Evolutionary conservation across 2,888 invertebrate genomes (phyloP), one percentile per base, ranked within the genome.

Genomic region (Nomada ruficornis): DNA sequence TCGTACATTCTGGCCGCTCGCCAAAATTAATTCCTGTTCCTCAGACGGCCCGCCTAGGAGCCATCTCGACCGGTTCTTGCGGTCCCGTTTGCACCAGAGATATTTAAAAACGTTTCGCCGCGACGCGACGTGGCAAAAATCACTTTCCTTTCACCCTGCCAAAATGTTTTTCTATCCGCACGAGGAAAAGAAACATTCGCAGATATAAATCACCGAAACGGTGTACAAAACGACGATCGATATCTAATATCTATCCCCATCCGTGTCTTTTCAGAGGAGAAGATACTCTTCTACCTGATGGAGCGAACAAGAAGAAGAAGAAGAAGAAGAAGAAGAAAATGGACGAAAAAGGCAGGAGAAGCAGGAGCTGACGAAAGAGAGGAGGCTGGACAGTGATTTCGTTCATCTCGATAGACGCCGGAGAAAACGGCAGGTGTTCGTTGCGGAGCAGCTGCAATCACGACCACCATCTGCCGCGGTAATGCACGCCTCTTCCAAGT

Each of bases 361-460:
- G 23, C 57, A 23, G 57, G 57, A 23, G 57, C 23, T 4, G 57
- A 26, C 20, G 44, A n/a, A 20, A 23, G 55, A 15, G n/a, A 15
- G 60, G 77, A 74, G 63, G 44, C 44, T 68, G 72, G 63, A 86
- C 91, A 89, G 86, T 90, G 92, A 91, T 92, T 91, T 87, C 86
- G 86, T 88, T 85, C 86, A 90, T 89, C 86, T 83, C 85, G 87
- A 90, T 89, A 86, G 86, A 60, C 73, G 85, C 44, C 71, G 69
- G 82, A 95, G 90, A 69, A 94, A 93, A 92, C 92, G 80, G 94
- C 94, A 85, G 95, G 94, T 86, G 94, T 75, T 94, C 52, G 81
- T 60, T 71, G 86, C 73, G 76, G 87, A 87, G 90, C 93, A 93
- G 93, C 93, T 92, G 92, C 91, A 92, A 93, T 92, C 92, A 92